Base-by-base conservation (phyloP, 2,888 invertebrate genomes). In the Resseliella maxima region DNA sequence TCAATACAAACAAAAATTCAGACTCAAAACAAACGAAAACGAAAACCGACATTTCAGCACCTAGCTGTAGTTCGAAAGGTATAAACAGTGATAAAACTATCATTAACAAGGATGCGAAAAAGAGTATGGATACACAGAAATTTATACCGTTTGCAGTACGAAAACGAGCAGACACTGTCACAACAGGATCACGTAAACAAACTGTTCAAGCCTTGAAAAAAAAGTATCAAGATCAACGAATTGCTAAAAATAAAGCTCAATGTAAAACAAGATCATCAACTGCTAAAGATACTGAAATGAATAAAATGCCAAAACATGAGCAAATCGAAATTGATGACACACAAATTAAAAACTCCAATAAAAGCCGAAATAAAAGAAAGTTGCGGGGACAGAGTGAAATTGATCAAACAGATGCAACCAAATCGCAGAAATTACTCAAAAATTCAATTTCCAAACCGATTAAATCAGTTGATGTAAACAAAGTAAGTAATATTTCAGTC, bases 191-290 rank as follows among this genome's bases (percentile, higher is more conserved):
- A 87, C 89, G 90, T 36, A 89, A 89, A 12, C 89, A 91, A 12
- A 92, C 93, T 8, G 91, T 93, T 36, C 93, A 92, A 89, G 93
- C 93, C 21, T 89, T 94, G 35, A 92, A 93, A 87, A 92, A 93
- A 88, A 93, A 93, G 89, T 93, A 93, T 88, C 93, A 93, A 88
- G 93, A 93, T 87, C 94, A 94, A 88, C 92, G 93, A 88, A 90
- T 93, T 89, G 93, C 93, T 1, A 93, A 93, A 90, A 91, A 6
- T 90, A 90, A n/a, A 89, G 90, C 12, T 88, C 90, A 88, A 90
- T 88, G 86, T 88, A 89, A 87, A 41, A 87, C 27, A 88, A 88
- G 86, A 89, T 87, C 86, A 88, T 86, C 86, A n/a, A 24, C 38
- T 24, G 86, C 64, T 18, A 88, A 88, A 64, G 27, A 46, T 5